These are phyloP conservation scores for Caretta caretta DNA, from an alignment of 2,113 vertebrate genomes.

Conservation along the genomic window DNA sequence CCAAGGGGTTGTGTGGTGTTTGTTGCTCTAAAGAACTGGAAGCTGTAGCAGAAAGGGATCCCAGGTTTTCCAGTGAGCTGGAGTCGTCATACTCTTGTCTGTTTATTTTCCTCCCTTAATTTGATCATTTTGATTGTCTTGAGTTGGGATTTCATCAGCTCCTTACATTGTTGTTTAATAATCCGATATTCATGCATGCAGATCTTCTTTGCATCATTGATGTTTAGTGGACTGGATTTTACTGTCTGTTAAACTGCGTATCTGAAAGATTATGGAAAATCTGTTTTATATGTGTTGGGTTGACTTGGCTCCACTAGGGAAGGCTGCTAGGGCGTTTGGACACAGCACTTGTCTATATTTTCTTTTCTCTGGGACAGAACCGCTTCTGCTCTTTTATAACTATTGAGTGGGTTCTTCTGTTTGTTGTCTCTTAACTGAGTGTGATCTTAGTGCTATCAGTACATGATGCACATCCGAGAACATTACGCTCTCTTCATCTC, in stretches of 20 bases:
- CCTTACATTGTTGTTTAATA: not conserved
- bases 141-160: not conserved
- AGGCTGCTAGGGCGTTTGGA: not conserved
- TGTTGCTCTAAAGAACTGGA: not conserved
- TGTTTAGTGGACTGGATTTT: not conserved
- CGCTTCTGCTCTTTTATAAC: not conserved
- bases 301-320: not conserved
- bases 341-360: not conserved
- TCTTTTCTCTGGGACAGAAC: not conserved
- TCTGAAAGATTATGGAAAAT: not conserved
- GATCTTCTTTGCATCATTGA: not conserved
- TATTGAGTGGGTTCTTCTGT: constrained; percentile 28
- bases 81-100: not conserved
- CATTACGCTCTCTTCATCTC: constrained; percentile 48
- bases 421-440: constrained; percentile 18
- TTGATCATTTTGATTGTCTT: not conserved
- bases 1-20: not conserved
- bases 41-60: not conserved
- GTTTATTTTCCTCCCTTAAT: not conserved
- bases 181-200: not conserved
- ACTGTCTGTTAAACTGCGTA: not conserved
- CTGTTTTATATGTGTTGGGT: not conserved
- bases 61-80: not conserved
- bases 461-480: constrained; percentile 54
- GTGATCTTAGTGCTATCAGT: constrained; percentile 39